Base-by-base conservation (phyloP, 2,113 vertebrate species). In the Poeciliopsis retropinna region DNA sequence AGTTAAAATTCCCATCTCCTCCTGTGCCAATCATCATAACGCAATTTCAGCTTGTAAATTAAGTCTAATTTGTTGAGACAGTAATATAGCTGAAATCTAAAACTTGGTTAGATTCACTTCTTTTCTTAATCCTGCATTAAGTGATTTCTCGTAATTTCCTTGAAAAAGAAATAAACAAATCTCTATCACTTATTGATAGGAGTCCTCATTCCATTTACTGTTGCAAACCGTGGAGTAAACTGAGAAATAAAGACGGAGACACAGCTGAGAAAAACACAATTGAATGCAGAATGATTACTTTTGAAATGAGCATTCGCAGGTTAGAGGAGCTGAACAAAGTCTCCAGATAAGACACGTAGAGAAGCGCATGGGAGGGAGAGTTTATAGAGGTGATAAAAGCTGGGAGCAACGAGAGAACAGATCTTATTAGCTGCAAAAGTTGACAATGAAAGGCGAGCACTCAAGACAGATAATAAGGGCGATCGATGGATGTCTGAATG, bases 21-120 rank as follows among this genome's bases (percentile, higher is more conserved):
- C 64, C 87, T 80, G 89, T 93, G 92, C 89, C 94, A 93, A 92
- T 94, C 93, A 93, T 88, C 86, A 86, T 93, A 86, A 93, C 67
- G 72, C 54, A 70, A 89, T 94, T 90, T 83, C 81, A 73, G 72
- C 72, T 84, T 79, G 91, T 86, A 90, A 88, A 92, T 92, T 82
- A 93, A 89, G 88, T 65, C 81, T 81, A 87, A 93, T 91, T 92
- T 86, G 83, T 64, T 3, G n/a, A 82, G 85, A 82, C 79, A 90
- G 89, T 87, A 83, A 83, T 85, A 74, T 39, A 74, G 78, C 76
- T 80, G 83, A 86, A 86, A 70, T 62, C 44, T 76, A 65, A 86
- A 80, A 79, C 22, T 66, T 65, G 39, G 10, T 67, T 68, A 2
- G 0, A 17, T 39, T 27, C n/a, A 60, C 6, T 34, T 10, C 19